Evolutionary conservation across 2,113 vertebrate species (phyloP), one percentile per base, ranked within the genome.

Genomic region (Cercocebus atys): DNA sequence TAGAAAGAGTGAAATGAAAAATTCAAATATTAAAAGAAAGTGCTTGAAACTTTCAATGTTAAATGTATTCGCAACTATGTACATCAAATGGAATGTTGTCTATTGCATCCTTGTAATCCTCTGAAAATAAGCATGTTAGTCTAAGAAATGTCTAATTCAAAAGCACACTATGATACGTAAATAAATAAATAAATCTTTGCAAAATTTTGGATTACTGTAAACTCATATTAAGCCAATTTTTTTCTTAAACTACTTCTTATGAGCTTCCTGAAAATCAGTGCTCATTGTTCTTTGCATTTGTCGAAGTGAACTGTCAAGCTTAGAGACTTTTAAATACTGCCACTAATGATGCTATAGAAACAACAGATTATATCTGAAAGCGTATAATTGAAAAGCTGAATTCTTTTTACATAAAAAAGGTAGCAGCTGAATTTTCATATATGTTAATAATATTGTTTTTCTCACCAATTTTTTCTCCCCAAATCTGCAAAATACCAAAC

Each of bases 1-100:
- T 85, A 23, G 4, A 61, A 30, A 91, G 9, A 57, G 55, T 88
- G 2, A 94, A 97, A 97, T 94, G 3, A 2, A 96, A 97, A 97
- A 90, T 89, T 38, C 23, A 85, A 90, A 55, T 86, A 93, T n/a
- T 86, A 72, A 73, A 87, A 82, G 18, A n/a, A 92, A 90, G 9
- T 68, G 32, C 11, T 88, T 87, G 75, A 96, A 96, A 38, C 38
- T 93, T 94, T n/a, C 45, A 81, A 9, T n/a, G 9, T 76, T 90
- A 87, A 95, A 50, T 68, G 59, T 85, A 35, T 85, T 8, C n/a
- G n/a, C 10, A 89, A 32, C 76, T 90, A 32, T 9, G 2, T 13
- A 38, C n/a, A 88, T 73, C 76, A 57, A 66, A 95, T 43, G 80
- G 32, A 85, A 81, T 87, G 35, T 52, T 72, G 18, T 50, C 38